Conservation (phyloP, 2,113 vertebrate genomes). For the Morone saxatilis region DNA sequence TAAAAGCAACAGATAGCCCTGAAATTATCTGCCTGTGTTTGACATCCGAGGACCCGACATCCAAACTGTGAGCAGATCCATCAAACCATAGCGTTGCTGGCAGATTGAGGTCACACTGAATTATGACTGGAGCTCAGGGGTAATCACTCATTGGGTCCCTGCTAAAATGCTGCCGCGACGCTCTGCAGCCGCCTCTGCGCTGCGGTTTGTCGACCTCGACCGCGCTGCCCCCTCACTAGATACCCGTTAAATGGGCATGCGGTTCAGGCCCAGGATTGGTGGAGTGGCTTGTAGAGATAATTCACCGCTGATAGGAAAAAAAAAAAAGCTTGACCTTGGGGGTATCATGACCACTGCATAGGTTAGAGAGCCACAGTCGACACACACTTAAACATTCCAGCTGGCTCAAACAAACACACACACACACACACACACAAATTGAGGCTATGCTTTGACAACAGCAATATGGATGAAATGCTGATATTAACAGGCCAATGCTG, state of each 20-base stretch:
- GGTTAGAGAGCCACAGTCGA: constrained; percentile 28
- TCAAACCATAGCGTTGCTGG: constrained; percentile 78
- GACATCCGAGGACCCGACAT: constrained; percentile 77
- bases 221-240: constrained; percentile 67
- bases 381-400: constrained; percentile 31
- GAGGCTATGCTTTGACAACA: constrained; percentile 58
- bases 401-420: constrained; percentile 30
- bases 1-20: constrained; percentile 76
- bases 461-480: constrained; percentile 39
- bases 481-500: constrained; percentile 46
- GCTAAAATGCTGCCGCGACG: constrained; percentile 67
- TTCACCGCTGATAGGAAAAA: constrained; percentile 63
- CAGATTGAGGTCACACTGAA: constrained; percentile 89
- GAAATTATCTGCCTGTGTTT: constrained; percentile 76
- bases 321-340: constrained; percentile 73
- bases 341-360: constrained; percentile 33
- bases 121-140: constrained; percentile 84
- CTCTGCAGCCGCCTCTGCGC: constrained; percentile 57
- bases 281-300: constrained; percentile 66
- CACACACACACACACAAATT: constrained; percentile 18
- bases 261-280: constrained; percentile 53
- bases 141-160: constrained; percentile 84
- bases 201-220: constrained; percentile 79
- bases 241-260: constrained; percentile 71
- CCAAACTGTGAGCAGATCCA: constrained; percentile 82